A percentile compares a stretch with the other conserved stretches of the same genome.
Conservation (phyloP, 1,140 invertebrate genomes). For the Coelopa frigida region DNA sequence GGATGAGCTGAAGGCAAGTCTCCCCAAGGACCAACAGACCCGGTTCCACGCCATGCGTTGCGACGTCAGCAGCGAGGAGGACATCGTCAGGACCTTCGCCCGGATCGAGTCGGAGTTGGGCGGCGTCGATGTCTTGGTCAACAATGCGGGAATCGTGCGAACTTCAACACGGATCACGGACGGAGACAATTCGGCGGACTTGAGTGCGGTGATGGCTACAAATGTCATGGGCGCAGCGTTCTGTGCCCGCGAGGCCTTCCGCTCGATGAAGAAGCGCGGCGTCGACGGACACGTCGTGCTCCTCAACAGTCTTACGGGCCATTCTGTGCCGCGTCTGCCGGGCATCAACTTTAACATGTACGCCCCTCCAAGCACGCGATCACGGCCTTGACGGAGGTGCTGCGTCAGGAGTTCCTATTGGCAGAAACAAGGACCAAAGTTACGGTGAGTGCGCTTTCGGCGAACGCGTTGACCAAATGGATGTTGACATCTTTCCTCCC, state of each 20-base stretch:
- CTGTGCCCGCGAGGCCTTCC: conserved; percentile 58
- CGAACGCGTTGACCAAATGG: background rate
- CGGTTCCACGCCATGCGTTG: conserved; percentile 47
- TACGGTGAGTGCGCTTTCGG: conserved; percentile 37
- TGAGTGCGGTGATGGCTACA: conserved; percentile 48
- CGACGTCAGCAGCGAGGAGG: conserved; percentile 59
- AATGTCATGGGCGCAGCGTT: conserved; percentile 61
- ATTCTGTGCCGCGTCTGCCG: conserved; percentile 43
- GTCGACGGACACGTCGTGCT: conserved; percentile 65
- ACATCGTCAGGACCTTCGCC: conserved; percentile 58
- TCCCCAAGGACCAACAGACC: conserved; percentile 27
- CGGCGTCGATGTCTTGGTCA: conserved; percentile 63
- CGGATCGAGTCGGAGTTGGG: conserved; percentile 56
- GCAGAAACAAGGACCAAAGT: conserved; percentile 57
- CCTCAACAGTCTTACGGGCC: conserved; percentile 56
- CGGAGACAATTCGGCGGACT: conserved; percentile 14
- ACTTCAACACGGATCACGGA: background rate
- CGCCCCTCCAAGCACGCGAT: conserved; percentile 62
- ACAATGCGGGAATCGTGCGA: conserved; percentile 59
- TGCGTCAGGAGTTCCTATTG: conserved; percentile 56
- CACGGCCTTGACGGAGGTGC: conserved; percentile 55
- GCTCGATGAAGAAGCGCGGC: conserved; percentile 57
- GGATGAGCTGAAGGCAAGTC: conserved; percentile 34
- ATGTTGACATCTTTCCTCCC: background rate
- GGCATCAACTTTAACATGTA: conserved; percentile 49